Percentiles rank a stretch among this genome's conserved stretches.
phyloP scores from a whole-genome alignment of 2,113 vertebrate genomes.

The Aptenodytes patagonicus region DNA sequence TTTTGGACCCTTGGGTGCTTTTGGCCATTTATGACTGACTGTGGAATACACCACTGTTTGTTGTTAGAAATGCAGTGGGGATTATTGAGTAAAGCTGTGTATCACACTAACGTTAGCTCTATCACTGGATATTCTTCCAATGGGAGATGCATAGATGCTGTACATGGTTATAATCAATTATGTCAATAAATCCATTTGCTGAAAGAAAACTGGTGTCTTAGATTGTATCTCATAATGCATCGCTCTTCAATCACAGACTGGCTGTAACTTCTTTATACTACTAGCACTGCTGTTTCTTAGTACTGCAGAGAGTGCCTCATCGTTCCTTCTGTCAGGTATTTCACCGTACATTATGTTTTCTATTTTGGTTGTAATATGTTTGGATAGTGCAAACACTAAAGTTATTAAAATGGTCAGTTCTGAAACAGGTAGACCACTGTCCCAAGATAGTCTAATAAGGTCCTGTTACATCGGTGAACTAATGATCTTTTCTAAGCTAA shows the following conservation, averaged over 20 bases:
- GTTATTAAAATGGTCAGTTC: neutral
- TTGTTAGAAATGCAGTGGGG: conserved; percentile 23
- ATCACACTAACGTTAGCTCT: conserved; percentile 59
- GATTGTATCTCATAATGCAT: neutral
- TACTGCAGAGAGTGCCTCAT: neutral
- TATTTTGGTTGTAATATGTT: neutral
- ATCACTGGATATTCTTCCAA: conserved; percentile 73
- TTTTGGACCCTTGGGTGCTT: neutral
- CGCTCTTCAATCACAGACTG: neutral
- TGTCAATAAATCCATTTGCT: conserved; percentile 72
- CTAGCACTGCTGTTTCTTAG: neutral
- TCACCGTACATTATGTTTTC: neutral
- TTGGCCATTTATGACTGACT: neutral
- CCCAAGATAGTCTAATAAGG: neutral
- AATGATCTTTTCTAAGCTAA: neutral
- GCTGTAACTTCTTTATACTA: neutral
- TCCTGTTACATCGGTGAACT: neutral
- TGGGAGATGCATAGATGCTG: conserved; percentile 72
- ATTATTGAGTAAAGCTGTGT: conserved; percentile 47
- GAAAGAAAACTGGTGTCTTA: conserved; percentile 24
- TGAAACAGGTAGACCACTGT: neutral
- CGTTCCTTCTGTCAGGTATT: neutral
- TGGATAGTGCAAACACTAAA: neutral
- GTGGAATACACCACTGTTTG: conserved; percentile 31
- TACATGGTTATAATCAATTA: conserved; percentile 65